A percentile compares a stretch with the other conserved stretches of the same genome.
Conservation (phyloP, 2,888 invertebrate species). For the Ametastegia equiseti region DNA sequence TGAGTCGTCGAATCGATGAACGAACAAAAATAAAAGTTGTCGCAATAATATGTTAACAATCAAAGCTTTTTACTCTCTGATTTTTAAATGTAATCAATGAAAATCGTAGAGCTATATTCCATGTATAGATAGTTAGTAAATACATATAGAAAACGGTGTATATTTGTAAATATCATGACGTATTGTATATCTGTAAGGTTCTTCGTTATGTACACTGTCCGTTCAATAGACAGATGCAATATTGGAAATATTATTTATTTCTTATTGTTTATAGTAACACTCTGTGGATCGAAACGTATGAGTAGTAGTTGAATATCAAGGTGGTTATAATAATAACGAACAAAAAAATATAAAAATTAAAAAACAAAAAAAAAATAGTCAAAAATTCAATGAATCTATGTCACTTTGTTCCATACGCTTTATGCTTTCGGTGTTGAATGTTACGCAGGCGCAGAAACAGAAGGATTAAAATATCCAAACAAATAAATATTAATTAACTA, state of each 20-base stretch:
- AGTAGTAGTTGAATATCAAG: not conserved
- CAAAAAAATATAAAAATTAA: too few relatives aligned
- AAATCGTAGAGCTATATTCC: conserved; percentile 11
- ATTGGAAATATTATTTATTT: not conserved
- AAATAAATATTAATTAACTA: not conserved
- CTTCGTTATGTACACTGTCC: not conserved
- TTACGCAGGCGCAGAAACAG: not conserved
- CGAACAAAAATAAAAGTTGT: conserved; percentile 47
- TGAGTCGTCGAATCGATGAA: conserved; percentile 11
- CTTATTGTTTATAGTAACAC: not conserved
- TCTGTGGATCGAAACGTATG: not conserved
- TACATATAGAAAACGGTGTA: not conserved
- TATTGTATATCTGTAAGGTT: not conserved
- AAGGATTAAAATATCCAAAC: not conserved
- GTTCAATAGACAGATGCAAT: not conserved
- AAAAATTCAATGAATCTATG: conserved; percentile 1
- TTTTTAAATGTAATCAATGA: conserved; percentile 20
- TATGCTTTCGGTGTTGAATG: conserved; percentile 38
- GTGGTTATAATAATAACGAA: too few relatives aligned
- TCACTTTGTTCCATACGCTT: conserved; percentile 17
- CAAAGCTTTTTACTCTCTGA: conserved; percentile 62
- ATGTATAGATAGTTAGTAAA: too few relatives aligned
- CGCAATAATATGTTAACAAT: conserved; percentile 67
- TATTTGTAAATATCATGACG: conserved; percentile 28
- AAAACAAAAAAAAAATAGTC: not conserved